Conservation (phyloP, 1,140 invertebrate species). For the Hydropsyche tenuis region DNA sequence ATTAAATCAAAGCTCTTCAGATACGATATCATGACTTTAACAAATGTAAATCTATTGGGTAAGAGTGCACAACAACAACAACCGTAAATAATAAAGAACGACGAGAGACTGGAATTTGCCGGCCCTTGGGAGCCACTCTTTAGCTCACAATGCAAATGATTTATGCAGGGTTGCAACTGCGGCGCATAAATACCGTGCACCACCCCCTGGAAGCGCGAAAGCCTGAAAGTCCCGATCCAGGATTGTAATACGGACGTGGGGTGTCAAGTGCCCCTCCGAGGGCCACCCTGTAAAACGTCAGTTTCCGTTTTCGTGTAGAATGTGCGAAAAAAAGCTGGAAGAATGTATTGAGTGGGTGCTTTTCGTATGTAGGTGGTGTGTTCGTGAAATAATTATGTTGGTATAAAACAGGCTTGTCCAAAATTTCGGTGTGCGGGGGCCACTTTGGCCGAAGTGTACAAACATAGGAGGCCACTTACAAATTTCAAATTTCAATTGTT, state of each 20-base stretch:
- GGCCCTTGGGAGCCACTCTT: constrained; percentile 30
- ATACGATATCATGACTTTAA: too few species aligned
- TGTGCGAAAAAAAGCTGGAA: background rate
- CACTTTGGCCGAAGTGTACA: too few species aligned
- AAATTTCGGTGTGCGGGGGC: too few species aligned
- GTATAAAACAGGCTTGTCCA: too few species aligned
- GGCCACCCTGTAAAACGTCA: constrained; percentile 6
- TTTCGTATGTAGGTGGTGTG: too few species aligned
- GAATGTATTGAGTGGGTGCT: too few species aligned
- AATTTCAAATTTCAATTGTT: too few species aligned
- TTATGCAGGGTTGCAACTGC: constrained; percentile 42
- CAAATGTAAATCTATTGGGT: constrained; percentile 14
- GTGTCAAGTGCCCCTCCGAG: constrained; percentile 25
- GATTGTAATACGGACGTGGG: constrained; percentile 37
- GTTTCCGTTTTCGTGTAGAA: background rate
- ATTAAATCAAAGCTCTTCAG: too few species aligned
- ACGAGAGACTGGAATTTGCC: background rate
- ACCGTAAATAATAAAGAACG: constrained; percentile 30
- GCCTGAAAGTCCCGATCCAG: background rate
- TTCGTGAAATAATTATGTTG: too few species aligned
- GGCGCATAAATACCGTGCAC: constrained; percentile 34
- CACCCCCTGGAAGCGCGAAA: background rate
- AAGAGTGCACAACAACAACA: background rate
- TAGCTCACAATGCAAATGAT: constrained; percentile 38
- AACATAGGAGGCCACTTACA: too few species aligned